Evolutionary conservation across 2,888 invertebrate genomes (phyloP), one percentile per base, ranked within the genome.

Genomic region (Scrobipalpa atriplicella): DNA sequence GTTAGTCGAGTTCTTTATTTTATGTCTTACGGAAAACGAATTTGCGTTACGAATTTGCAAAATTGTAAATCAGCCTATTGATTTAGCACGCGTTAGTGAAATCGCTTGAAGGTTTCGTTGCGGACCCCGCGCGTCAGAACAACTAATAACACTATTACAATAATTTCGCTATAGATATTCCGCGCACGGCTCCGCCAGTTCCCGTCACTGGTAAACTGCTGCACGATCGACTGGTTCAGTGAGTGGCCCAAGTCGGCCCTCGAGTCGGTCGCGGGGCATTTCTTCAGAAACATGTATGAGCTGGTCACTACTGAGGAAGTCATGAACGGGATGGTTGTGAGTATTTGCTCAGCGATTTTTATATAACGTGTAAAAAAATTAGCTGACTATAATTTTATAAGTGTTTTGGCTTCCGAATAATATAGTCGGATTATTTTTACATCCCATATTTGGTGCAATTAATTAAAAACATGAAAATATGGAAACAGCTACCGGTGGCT

Each of bases 211-310:
- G 97, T 98, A 41, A 98, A 97, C 88, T 98, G 98, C 81, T 98
- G 98, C 84, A 98, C 98, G 2, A 98, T 98, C 73, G 98, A 98
- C 86, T 98, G 98, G 98, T 98, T 97, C 87, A 96, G 96, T 86
- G 95, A 96, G 66, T 98, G 98, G 98, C 97, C 98, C 0, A 95
- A 96, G 75, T 94, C 96, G 0, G 98, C 98, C 0, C 89, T 98
- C 36, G 95, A 96, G 93, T 97, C 97, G 75, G 96, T 96, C n/a
- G 96, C 96, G 0, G 85, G 90, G 56, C 95, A 96, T 81, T 97
- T 96, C 80, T 93, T 97, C 74, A 79, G 90, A 43, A 94, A 95
- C 69, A 95, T 97, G 82, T 87, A 93, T 2, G 95, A 96, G 69
- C 89, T 96, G 52, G 92, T 94, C 60, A 94, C 95, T 0, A 93